Evolutionary conservation across 1,140 invertebrate species (phyloP), one percentile per base, ranked within the genome.

Genomic region (Drosophila pandora): DNA sequence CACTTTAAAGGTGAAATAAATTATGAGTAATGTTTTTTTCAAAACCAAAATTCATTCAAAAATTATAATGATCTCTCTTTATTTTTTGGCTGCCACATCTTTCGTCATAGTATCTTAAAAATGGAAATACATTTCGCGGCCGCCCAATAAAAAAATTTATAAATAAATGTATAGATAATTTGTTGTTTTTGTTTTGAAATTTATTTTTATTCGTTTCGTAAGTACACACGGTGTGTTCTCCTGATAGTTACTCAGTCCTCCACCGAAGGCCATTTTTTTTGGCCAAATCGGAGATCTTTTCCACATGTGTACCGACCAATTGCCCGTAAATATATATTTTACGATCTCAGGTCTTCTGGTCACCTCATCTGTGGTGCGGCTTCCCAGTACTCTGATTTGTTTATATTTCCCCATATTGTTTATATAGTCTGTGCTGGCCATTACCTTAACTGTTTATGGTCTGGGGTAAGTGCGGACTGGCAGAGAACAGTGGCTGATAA

Each of bases 111-210:
- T 49, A 69, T n/a, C n/a, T 39, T 30, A 67, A 49, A 43, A 32
- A 41, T 71, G 48, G 61, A 61, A 37, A 76, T 50, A 67, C 45
- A 65, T 39, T 62, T 60, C 41, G 25, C 30, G 22, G 47, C 10
- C 61, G 39, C 79, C 57, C 73, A 62, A 65, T 73, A 72, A 77
- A 76, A 43, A 49, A n/a, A 28, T 72, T 12, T 72, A 62, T 45
- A 82, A 82, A 57, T 65, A 65, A 72, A 48, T 67, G 32, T 65
- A 49, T 54, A 54, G 22, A 63, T 49, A 69, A 37, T 69, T 41
- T 53, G 34, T 56, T 17, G 12, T 17, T 13, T 43, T 43, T 12
- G 41, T 43, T 32, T 43, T 43, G 23, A 57, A 32, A 56, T 9
- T 55, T 62, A 61, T 79, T 73, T 79, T 55, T 49, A 54, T 50